phyloP scores from a whole-genome alignment of 2,797 vertebrate genomes.

The Philypnodon macrostomus region DNA sequence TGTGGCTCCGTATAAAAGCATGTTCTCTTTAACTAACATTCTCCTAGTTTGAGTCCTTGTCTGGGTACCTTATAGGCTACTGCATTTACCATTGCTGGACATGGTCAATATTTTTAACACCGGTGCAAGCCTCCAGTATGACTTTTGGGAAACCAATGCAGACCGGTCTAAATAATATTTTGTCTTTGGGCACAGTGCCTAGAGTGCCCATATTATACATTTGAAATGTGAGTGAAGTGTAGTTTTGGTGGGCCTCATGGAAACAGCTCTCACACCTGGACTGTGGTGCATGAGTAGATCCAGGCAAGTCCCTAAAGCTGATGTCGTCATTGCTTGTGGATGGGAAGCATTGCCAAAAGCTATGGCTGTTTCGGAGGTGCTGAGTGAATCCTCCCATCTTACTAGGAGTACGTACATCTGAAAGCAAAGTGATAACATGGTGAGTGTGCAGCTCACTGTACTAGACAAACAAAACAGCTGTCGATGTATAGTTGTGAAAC shows the following conservation, averaged over 20 bases:
- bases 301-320: conserved; percentile 16
- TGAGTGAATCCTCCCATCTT: conserved; percentile 44
- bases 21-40: no score
- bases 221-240: conserved; percentile 26
- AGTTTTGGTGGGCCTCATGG: conserved; percentile 14
- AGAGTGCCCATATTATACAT: conserved; percentile 14
- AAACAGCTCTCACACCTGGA: conserved; percentile 44
- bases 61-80: no score
- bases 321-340: conserved; percentile 35
- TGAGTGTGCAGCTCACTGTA: conserved; percentile 26
- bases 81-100: no score
- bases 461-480: conserved; percentile 29
- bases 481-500: conserved; percentile 23
- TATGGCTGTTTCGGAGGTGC: conserved; percentile 31
- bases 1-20: no score
- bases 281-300: conserved; percentile 20
- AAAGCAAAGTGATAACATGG: conserved; percentile 23
- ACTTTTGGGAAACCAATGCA: no score
- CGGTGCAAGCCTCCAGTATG: no score
- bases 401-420: conserved; percentile 36
- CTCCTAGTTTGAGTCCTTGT: no score
- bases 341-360: conserved; percentile 17
- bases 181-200: conserved; percentile 2
- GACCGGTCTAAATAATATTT: conserved; percentile 25
- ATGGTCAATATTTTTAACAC: no score